Evolutionary conservation across 2,113 vertebrate species (phyloP).

Genomic region (Heterocephalus glaber): DNA sequence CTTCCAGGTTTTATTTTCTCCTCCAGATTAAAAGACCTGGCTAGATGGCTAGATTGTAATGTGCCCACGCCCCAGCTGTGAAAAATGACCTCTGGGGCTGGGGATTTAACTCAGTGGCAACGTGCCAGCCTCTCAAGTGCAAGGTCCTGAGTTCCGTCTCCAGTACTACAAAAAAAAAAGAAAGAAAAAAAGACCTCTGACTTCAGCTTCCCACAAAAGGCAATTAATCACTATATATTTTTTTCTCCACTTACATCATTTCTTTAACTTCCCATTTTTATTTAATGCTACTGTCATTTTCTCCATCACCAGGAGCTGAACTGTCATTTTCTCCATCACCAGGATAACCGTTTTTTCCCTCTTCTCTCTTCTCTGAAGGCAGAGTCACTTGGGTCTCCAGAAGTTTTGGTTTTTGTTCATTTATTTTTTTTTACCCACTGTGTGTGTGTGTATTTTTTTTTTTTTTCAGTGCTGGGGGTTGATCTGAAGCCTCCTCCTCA

Average conservation of each 20-base stretch:
- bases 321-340: background rate
- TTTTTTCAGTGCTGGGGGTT: background rate
- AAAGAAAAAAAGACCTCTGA: too few species aligned
- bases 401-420: background rate
- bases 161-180: too few species aligned
- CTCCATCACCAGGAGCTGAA: background rate
- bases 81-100: conserved; percentile 10
- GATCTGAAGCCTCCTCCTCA: background rate
- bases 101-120: too few species aligned
- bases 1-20: background rate
- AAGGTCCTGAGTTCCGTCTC: too few species aligned
- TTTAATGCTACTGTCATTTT: background rate
- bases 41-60: too few species aligned
- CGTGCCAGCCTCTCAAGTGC: too few species aligned
- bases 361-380: background rate
- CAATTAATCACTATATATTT: background rate
- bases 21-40: conserved; percentile 10
- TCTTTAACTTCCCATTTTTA: background rate
- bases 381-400: background rate
- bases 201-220: background rate
- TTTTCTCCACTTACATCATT: background rate
- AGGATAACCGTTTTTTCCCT: background rate
- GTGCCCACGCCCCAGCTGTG: background rate
- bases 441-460: background rate
- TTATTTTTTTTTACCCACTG: background rate